phyloP scores from a whole-genome alignment of 92 coral and sea anemone genomes.

The Zoanthus gigantus region DNA sequence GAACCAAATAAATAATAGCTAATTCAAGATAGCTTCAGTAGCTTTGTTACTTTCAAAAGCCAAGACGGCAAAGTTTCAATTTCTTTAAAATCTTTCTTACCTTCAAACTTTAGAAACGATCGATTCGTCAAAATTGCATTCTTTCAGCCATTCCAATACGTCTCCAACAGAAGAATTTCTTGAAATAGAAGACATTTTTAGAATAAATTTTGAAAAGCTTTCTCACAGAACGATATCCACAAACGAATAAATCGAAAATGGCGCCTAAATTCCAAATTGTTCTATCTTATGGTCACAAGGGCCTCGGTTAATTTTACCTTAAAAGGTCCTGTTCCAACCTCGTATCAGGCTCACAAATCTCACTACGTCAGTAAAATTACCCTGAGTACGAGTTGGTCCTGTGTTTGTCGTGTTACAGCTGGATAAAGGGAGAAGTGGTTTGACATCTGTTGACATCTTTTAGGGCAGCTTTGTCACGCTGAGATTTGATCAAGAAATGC shows the following conservation, averaged over 20 bases:
- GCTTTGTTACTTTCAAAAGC: slow-evolving; percentile 3
- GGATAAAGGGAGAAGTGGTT: neutral
- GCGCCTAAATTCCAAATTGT: neutral
- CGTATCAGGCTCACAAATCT: too few species aligned
- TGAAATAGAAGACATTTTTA: neutral
- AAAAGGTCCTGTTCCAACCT: too few species aligned
- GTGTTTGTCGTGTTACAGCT: neutral
- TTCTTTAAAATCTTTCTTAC: slow-evolving; percentile 34
- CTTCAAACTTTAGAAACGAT: slow-evolving; percentile 33
- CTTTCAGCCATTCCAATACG: slow-evolving; percentile 53
- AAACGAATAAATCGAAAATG: slow-evolving; percentile 4
- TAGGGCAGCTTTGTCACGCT: neutral
- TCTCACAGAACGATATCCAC: neutral
- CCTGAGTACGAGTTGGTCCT: neutral
- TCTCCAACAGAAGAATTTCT: slow-evolving; percentile 22
- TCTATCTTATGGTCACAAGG: neutral
- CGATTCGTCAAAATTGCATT: slow-evolving; percentile 33
- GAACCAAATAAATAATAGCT: neutral
- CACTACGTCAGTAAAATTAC: too few species aligned
- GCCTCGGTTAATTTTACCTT: neutral
- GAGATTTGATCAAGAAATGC: slow-evolving; percentile 5
- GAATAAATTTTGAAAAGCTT: neutral
- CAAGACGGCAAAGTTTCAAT: neutral
- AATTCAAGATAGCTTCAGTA: neutral
- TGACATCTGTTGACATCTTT: slow-evolving; percentile 17